These are phyloP conservation scores for Parnassius apollo DNA, from an alignment of 2,888 invertebrate species.

Conservation along the genomic window DNA sequence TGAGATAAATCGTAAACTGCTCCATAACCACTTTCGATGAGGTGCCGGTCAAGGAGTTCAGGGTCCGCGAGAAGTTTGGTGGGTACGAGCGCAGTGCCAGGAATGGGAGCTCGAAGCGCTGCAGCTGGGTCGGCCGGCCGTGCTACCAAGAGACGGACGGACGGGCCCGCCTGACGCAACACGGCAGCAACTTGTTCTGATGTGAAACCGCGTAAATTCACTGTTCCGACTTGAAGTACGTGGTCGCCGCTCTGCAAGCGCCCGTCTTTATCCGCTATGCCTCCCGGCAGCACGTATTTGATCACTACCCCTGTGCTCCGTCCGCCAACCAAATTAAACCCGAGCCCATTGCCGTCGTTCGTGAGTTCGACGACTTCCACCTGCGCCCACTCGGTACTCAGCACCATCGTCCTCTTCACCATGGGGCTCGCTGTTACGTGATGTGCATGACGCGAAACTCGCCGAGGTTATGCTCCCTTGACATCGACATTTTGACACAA, in stretches of 20 bases:
- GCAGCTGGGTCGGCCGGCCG: constrained; percentile 94
- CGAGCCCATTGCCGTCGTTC: constrained; percentile 98
- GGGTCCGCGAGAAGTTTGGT: constrained; percentile 95
- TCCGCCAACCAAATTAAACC: constrained; percentile 99
- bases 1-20: constrained; percentile 78
- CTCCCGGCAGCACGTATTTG: constrained; percentile 97
- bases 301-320: constrained; percentile 99
- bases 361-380: constrained; percentile 99
- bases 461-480: constrained; percentile 64
- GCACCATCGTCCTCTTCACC: constrained; percentile 84
- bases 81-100: constrained; percentile 94
- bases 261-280: constrained; percentile 97
- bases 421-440: constrained; percentile 74
- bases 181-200: constrained; percentile 92
- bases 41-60: constrained; percentile 92
- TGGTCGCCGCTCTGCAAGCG: constrained; percentile 98
- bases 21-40: constrained; percentile 88
- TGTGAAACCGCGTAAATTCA: constrained; percentile 97
- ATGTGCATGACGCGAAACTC: constrained; percentile 48
- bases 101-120: constrained; percentile 87
- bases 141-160: constrained; percentile 95
- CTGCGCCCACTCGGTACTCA: constrained; percentile 99
- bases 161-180: constrained; percentile 88
- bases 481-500: constrained; percentile 47
- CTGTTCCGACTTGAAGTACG: constrained; percentile 96